phyloP scores from a whole-genome alignment of 2,113 vertebrate genomes.

The Thunnus thynnus region DNA sequence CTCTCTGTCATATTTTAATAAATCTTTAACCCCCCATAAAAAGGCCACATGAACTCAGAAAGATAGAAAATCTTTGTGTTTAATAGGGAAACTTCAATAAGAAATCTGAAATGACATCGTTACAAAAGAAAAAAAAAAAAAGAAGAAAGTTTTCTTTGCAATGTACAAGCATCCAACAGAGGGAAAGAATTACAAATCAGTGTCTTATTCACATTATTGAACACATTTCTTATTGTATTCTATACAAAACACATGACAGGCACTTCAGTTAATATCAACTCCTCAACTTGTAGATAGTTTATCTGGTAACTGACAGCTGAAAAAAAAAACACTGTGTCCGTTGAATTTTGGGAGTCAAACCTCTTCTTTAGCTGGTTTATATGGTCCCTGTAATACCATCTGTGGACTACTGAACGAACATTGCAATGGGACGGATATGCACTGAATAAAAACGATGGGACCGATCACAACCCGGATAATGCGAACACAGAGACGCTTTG shows the following conservation, averaged over 20 bases:
- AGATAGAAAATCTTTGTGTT: conserved; percentile 33
- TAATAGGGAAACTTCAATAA: conserved; percentile 33
- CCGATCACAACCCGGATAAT: not conserved
- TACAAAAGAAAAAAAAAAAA: not conserved
- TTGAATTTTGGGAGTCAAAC: not conserved
- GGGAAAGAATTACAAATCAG: conserved; percentile 16
- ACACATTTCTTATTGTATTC: conserved; percentile 3
- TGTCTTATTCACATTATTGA: not conserved
- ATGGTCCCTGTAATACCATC: conserved; percentile 31
- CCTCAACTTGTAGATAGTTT: not conserved
- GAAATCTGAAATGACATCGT: conserved; percentile 23
- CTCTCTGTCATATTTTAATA: too few relatives aligned
- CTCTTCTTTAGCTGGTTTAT: not conserved
- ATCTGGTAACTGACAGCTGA: not conserved
- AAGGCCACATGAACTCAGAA: not conserved
- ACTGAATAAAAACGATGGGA: not conserved
- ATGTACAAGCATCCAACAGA: conserved; percentile 17
- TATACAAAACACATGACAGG: conserved; percentile 57
- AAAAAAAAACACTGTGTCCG: not conserved
- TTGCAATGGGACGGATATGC: not conserved
- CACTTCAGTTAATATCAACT: conserved; percentile 63
- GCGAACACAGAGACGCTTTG: not conserved
- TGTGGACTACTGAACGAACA: not conserved
- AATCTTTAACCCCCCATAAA: too few relatives aligned
- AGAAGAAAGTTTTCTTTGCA: conserved; percentile 42